A percentile compares a stretch with the other conserved stretches of the same genome.
These are phyloP conservation scores for Polypedilum pembai DNA, from an alignment of 1,140 invertebrate genomes.

Conservation along the genomic window DNA sequence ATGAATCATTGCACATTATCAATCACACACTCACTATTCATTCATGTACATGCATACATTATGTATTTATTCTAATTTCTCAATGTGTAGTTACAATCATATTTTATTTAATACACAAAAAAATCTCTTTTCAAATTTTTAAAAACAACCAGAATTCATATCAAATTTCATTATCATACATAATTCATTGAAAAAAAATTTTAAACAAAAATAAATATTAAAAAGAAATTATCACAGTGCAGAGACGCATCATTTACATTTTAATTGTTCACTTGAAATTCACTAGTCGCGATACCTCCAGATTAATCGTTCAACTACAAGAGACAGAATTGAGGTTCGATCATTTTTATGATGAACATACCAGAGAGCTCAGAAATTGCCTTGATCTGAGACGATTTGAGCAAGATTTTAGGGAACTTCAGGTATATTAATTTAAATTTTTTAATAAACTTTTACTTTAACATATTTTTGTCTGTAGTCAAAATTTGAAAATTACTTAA, in stretches of 20 bases:
- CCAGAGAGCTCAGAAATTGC: slow-evolving; percentile 78
- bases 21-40: neutral
- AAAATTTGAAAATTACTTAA: slow-evolving; percentile 62
- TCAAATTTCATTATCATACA: no score
- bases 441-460: slow-evolving; percentile 46
- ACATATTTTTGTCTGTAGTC: slow-evolving; percentile 45
- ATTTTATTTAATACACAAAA: neutral
- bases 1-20: neutral
- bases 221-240: neutral
- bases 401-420: slow-evolving; percentile 75
- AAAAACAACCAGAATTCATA: no score
- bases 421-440: slow-evolving; percentile 43
- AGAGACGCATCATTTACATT: slow-evolving; percentile 12
- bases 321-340: slow-evolving; percentile 92
- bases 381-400: slow-evolving; percentile 83
- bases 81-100: neutral
- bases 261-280: neutral
- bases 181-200: slow-evolving; percentile 24
- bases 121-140: neutral
- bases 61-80: neutral
- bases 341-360: slow-evolving; percentile 87
- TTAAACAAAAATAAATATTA: neutral
- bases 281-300: slow-evolving; percentile 45
- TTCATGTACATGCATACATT: neutral
- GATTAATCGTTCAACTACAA: slow-evolving; percentile 86